Percentiles rank a stretch among this genome's conserved stretches.
Conservation (phyloP, 2,888 invertebrate species). For the Amitus sp. region DNA sequence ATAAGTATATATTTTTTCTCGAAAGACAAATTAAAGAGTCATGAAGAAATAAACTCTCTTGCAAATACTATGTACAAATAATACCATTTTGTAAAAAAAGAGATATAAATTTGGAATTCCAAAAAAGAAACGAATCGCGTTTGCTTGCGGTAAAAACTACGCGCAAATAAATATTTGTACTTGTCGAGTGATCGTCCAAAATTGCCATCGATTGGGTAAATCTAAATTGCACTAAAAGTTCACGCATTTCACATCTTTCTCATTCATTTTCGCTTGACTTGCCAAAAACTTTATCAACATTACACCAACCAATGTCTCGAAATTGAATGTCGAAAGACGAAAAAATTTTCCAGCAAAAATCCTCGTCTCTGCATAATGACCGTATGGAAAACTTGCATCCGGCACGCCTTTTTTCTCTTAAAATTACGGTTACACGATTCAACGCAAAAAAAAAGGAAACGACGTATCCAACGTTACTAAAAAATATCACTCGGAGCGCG, state of each 20-base stretch:
- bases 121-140: too few species aligned
- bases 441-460: conserved; percentile 21
- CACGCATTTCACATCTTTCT: conserved; percentile 1
- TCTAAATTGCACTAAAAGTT: conserved; percentile 38
- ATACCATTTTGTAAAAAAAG: too few species aligned
- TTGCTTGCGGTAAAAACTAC: too few species aligned
- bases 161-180: conserved; percentile 18
- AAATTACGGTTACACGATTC: conserved; percentile 32
- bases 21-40: too few species aligned
- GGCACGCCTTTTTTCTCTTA: conserved; percentile 28
- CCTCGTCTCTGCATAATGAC: too few species aligned
- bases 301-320: conserved; percentile 30
- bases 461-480: conserved; percentile 17
- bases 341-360: too few species aligned
- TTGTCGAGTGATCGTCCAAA: neutral
- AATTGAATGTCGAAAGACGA: conserved; percentile 14
- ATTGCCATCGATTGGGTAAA: conserved; percentile 13
- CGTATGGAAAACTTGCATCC: conserved; percentile 29
- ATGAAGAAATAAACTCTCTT: too few species aligned
- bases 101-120: neutral
- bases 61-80: too few species aligned
- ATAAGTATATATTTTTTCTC: too few species aligned
- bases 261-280: conserved; percentile 9
- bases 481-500: conserved; percentile 32
- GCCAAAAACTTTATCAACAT: too few species aligned